Base-by-base conservation (phyloP, 2,888 invertebrate species). In the Pelosia muscerda region DNA sequence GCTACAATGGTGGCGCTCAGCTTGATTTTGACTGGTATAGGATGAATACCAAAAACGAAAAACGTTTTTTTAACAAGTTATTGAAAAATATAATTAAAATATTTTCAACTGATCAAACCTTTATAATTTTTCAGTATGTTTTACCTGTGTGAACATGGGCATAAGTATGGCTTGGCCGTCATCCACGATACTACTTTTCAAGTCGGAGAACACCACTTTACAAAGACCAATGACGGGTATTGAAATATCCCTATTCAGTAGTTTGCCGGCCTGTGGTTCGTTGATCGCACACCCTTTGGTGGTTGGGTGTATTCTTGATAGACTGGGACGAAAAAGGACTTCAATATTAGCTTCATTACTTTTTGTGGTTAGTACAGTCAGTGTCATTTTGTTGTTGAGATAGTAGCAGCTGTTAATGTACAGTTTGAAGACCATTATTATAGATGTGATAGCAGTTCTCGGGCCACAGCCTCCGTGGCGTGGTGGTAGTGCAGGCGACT, bases 191-290 rank as follows among this genome's bases (percentile, higher is more conserved):
- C n/a, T 57, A 0, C 28, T 57, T 9, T 57, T 28, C 57, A 57
- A 31, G 22, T 57, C 57, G 2, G 31, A 28, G n/a, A 57, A 57
- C n/a, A 57, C 57, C 1, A 57, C 57, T n/a, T 57, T 57, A 57
- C n/a, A 57, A 28, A 15, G 57, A 9, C 31, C 57, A n/a, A 57
- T 57, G 57, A 73, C 75, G 0, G 84, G 87, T 8, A 67, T 84
- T 0, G 92, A 93, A 59, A 63, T 88, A n/a, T 84, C 91, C 0
- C 75, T 92, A 0, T 82, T 92, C 25, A 88, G 90, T 0, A 89
- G 90, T 62, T 74, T 93, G 2, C 86, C 91, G 0, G 86, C 89
- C 0, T 5, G 54, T 15, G 65, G 60, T 1, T 54, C 54, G 2
- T 2, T 65, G 11, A 6, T 91, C 28, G 82, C 84, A 5, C 90